Evolutionary conservation across 2,113 vertebrate genomes (phyloP).

Genomic region (Ctenodactylus gundi): DNA sequence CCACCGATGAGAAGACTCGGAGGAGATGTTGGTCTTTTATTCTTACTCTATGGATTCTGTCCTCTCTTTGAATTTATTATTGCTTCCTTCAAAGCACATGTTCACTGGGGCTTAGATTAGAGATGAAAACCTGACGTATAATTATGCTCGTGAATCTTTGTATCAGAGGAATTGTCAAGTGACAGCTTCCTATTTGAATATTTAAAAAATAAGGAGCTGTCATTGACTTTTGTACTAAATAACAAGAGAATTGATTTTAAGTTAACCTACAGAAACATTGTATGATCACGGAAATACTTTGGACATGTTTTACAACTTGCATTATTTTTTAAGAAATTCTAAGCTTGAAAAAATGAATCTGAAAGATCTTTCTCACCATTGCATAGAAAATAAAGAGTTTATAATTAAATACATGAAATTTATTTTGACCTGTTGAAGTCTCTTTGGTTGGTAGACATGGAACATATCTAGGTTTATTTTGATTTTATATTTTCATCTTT

Average conservation of each 20-base stretch:
- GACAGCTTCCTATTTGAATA: background rate
- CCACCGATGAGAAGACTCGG: background rate
- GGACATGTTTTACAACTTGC: background rate
- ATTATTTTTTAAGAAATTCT: background rate
- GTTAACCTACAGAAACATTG: background rate
- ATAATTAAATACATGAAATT: background rate
- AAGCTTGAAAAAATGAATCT: background rate
- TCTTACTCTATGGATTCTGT: conserved; percentile 28
- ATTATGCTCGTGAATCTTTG: background rate
- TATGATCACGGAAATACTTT: background rate
- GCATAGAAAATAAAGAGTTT: background rate
- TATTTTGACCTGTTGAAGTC: background rate
- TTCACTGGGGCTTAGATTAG: background rate
- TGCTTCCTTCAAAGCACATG: conserved; percentile 35
- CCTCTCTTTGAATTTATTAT: conserved; percentile 52
- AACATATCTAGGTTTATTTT: background rate
- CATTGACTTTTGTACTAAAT: background rate
- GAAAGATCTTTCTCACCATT: background rate
- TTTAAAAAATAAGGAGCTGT: background rate
- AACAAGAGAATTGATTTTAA: background rate
- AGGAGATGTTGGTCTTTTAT: conserved; percentile 47
- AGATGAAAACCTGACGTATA: conserved; percentile 8
- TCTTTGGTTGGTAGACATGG: background rate
- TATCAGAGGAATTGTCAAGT: conserved; percentile 46
- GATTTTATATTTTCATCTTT: background rate